Conservation (phyloP, 1,140 invertebrate genomes). For the Mizuhopecten yessoensis region DNA sequence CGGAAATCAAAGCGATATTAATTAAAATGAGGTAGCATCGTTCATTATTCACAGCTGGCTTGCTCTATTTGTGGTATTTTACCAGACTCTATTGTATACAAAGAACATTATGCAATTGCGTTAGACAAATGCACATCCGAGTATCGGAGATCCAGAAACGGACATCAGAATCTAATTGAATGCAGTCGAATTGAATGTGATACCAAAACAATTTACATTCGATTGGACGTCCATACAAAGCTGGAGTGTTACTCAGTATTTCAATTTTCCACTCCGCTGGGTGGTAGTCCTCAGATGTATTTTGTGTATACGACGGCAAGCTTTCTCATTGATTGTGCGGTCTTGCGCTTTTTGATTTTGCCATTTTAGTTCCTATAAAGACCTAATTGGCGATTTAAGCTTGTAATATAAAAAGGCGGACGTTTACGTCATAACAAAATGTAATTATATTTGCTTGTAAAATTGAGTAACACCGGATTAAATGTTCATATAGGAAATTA, state of each 20-base stretch:
- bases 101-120: neutral
- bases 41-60: conserved; percentile 17
- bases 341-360: neutral
- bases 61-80: neutral
- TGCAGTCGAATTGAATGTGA: neutral
- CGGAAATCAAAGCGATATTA: conserved; percentile 33
- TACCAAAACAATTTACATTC: conserved; percentile 9
- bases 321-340: neutral
- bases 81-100: neutral
- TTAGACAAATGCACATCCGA: conserved; percentile 32
- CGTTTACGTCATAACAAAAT: conserved; percentile 28
- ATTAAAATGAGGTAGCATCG: conserved; percentile 8
- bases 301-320: neutral
- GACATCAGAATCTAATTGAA: conserved; percentile 34
- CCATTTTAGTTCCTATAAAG: conserved; percentile 20
- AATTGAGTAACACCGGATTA: conserved; percentile 26
- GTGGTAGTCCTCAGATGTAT: neutral
- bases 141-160: neutral
- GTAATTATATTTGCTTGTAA: conserved; percentile 28
- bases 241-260: neutral
- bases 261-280: conserved; percentile 24
- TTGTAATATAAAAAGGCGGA: conserved; percentile 8
- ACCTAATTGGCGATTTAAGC: conserved; percentile 16
- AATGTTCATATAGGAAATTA: conserved; percentile 40
- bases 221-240: neutral